Evolutionary conservation across 1,140 invertebrate genomes (phyloP).

Genomic region (Sesamia nonagrioides): DNA sequence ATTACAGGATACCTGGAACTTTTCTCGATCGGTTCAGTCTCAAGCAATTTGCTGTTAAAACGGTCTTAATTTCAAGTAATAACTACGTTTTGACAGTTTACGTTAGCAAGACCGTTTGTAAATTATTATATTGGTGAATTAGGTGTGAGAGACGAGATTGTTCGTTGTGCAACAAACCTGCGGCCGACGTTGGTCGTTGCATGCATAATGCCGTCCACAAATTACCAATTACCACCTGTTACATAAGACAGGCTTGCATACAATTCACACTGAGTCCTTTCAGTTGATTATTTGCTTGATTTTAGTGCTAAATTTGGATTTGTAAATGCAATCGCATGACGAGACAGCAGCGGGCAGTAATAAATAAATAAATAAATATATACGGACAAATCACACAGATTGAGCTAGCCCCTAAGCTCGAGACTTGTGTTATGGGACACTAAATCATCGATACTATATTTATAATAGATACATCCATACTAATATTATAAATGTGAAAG

Average conservation of each 20-base stretch:
- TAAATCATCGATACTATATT: too few relatives aligned
- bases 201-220: constrained; percentile 46
- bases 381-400: too few relatives aligned
- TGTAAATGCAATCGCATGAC: constrained; percentile 6
- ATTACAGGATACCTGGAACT: constrained; percentile 18
- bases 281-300: constrained; percentile 11
- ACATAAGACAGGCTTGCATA: constrained; percentile 7
- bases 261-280: constrained; percentile 27
- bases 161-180: constrained; percentile 33
- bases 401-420: too few relatives aligned
- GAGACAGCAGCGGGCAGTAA: neutral
- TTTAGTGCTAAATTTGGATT: neutral
- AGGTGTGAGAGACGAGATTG: constrained; percentile 26
- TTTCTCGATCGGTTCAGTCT: constrained; percentile 15
- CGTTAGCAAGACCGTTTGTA: constrained; percentile 26
- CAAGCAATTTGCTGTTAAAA: constrained; percentile 38
- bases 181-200: constrained; percentile 34
- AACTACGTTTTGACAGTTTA: constrained; percentile 29
- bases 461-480: too few relatives aligned
- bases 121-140: constrained; percentile 23
- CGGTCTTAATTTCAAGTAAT: constrained; percentile 23
- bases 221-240: constrained; percentile 51
- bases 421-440: too few relatives aligned
- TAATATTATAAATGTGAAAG: too few relatives aligned
- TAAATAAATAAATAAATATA: too few relatives aligned